A percentile compares a stretch with the other conserved stretches of the same genome.
Evolutionary conservation across 2,113 vertebrate species (phyloP).

Genomic region (Alligator sinensis): DNA sequence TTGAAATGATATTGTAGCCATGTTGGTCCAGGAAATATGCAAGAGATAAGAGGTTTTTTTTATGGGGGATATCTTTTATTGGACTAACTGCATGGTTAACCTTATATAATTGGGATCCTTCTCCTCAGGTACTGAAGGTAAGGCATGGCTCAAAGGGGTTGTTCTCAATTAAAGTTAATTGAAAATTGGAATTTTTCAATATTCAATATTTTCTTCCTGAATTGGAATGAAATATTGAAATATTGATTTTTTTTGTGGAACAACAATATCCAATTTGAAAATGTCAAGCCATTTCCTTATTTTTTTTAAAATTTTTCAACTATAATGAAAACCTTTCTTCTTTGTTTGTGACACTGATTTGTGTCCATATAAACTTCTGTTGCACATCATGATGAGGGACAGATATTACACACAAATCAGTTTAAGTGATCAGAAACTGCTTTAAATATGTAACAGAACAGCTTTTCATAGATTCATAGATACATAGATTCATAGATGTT

Average conservation of each 20-base stretch:
- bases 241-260: neutral
- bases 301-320: neutral
- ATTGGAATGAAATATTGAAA: neutral
- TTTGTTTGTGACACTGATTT: neutral
- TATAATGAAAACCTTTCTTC: neutral
- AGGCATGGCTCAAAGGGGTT: neutral
- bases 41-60: too few relatives aligned
- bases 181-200: neutral
- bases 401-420: too few relatives aligned
- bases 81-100: neutral
- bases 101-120: neutral
- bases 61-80: neutral
- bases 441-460: too few relatives aligned
- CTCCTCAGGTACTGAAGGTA: neutral
- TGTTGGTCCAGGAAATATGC: too few relatives aligned
- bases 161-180: neutral
- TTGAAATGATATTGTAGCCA: too few relatives aligned
- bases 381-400: neutral
- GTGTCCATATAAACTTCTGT: neutral
- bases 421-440: too few relatives aligned
- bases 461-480: too few relatives aligned
- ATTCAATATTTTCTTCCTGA: neutral
- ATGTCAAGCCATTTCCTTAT: neutral
- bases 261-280: neutral
- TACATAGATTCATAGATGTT: too few relatives aligned